These are phyloP conservation scores for Zelleria hepariella DNA, from an alignment of 2,888 invertebrate genomes.

Conservation along the genomic window DNA sequence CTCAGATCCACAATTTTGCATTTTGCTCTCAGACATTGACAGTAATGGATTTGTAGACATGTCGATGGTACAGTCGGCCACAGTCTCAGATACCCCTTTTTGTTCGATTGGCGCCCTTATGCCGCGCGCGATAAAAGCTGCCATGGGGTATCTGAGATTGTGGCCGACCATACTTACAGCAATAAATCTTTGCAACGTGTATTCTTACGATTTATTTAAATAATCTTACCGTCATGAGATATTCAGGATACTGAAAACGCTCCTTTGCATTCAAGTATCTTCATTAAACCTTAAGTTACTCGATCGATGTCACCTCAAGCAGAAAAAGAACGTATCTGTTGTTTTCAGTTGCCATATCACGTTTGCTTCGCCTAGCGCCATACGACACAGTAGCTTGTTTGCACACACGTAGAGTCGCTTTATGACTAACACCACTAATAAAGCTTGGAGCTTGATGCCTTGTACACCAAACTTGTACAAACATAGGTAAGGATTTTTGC, in stretches of 20 bases:
- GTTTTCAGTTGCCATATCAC: conserved; percentile 39
- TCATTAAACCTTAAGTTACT: not conserved
- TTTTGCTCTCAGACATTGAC: too few relatives aligned
- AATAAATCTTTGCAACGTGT: too few relatives aligned
- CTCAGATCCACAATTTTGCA: too few relatives aligned
- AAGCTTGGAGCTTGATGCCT: not conserved
- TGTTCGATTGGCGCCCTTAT: too few relatives aligned
- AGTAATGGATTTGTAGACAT: too few relatives aligned
- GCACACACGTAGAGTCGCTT: conserved; percentile 43
- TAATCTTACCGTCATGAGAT: too few relatives aligned
- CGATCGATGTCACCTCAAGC: not conserved
- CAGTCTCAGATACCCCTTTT: too few relatives aligned
- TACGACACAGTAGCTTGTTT: conserved; percentile 25
- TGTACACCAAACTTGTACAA: not conserved
- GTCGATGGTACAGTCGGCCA: too few relatives aligned
- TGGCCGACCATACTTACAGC: too few relatives aligned
- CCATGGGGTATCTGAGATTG: too few relatives aligned
- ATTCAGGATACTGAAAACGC: not conserved
- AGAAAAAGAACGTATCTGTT: conserved; percentile 25
- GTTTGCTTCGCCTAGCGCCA: conserved; percentile 8
- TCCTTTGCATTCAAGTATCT: not conserved
- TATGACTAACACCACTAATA: conserved; percentile 15
- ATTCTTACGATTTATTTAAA: too few relatives aligned
- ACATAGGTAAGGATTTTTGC: not conserved
- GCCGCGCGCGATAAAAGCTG: too few relatives aligned